Evolutionary conservation across 2,888 invertebrate species (phyloP).

Genomic region (Drosophila recens): DNA sequence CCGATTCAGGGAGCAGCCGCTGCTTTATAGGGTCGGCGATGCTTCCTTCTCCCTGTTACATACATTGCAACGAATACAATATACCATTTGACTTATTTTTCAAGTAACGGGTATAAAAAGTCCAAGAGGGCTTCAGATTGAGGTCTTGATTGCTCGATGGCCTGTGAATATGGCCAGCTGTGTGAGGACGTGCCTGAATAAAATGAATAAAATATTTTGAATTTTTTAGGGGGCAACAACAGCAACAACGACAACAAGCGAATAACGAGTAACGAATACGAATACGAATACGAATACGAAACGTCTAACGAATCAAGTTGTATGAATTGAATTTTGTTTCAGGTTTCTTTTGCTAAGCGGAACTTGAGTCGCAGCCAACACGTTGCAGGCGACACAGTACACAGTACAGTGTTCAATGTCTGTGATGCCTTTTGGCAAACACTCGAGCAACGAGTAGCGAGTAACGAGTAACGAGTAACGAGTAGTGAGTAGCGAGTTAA

Average conservation of each 20-base stretch:
- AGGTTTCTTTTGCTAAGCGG: conserved; percentile 3
- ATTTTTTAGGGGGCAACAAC: conserved; percentile 1
- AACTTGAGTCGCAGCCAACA: conserved; percentile 19
- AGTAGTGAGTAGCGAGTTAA: too few species aligned
- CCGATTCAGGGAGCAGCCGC: too few species aligned
- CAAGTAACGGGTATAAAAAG: too few species aligned
- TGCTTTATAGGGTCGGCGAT: too few species aligned
- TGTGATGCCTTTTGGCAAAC: conserved; percentile 26
- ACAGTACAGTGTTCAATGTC: too few species aligned
- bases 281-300: background rate
- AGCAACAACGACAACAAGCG: conserved; percentile 6
- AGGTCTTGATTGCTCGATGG: too few species aligned
- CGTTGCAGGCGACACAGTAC: conserved; percentile 12
- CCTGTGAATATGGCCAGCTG: conserved; percentile 41
- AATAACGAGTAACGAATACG: conserved; percentile 14
- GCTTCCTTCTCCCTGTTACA: too few species aligned
- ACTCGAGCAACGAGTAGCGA: conserved; percentile 3
- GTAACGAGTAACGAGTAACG: background rate
- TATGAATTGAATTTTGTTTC: conserved; percentile 1
- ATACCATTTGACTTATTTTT: too few species aligned
- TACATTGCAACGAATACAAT: too few species aligned
- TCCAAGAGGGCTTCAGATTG: too few species aligned
- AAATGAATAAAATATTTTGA: conserved; percentile 40
- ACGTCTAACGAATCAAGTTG: background rate
- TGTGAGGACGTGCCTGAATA: conserved; percentile 3